Evolutionary conservation across 92 coral and sea anemone genomes (phyloP).

Genomic region (Phymanthus crucifer): DNA sequence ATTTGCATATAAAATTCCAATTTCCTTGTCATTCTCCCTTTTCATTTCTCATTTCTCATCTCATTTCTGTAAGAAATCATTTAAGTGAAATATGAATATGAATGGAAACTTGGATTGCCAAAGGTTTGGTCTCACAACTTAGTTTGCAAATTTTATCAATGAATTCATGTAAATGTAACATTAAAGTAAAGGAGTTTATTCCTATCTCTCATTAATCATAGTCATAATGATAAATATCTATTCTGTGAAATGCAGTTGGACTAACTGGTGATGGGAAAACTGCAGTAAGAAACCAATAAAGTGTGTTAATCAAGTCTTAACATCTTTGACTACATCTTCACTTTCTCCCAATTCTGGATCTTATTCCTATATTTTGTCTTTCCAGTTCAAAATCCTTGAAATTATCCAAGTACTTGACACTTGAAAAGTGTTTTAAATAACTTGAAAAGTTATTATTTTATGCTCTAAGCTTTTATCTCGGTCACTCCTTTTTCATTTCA

Average conservation of each 20-base stretch:
- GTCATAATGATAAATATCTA: not conserved
- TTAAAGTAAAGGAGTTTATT: not conserved
- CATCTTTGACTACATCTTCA: not conserved
- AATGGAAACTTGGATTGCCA: slow-evolving; percentile 1
- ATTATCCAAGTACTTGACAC: not conserved
- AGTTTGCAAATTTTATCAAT: too few species aligned
- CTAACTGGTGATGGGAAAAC: slow-evolving; percentile 32
- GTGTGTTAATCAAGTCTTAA: not conserved
- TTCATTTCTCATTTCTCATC: not conserved
- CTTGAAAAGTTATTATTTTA: not conserved
- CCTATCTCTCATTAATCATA: not conserved
- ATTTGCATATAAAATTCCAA: not conserved
- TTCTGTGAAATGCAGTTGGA: slow-evolving; percentile 28
- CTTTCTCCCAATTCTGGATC: not conserved
- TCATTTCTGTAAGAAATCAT: slow-evolving; percentile 4
- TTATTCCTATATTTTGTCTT: not conserved
- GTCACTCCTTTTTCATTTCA: not conserved
- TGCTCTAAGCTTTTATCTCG: not conserved
- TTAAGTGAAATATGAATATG: not conserved
- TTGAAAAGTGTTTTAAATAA: too few species aligned
- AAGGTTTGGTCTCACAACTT: not conserved
- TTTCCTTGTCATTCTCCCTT: not conserved
- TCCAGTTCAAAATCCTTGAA: not conserved
- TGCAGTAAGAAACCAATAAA: not conserved
- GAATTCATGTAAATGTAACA: not conserved